Base-by-base conservation (phyloP, 2,797 vertebrate species). In the Ambastaia sidthimunki region DNA sequence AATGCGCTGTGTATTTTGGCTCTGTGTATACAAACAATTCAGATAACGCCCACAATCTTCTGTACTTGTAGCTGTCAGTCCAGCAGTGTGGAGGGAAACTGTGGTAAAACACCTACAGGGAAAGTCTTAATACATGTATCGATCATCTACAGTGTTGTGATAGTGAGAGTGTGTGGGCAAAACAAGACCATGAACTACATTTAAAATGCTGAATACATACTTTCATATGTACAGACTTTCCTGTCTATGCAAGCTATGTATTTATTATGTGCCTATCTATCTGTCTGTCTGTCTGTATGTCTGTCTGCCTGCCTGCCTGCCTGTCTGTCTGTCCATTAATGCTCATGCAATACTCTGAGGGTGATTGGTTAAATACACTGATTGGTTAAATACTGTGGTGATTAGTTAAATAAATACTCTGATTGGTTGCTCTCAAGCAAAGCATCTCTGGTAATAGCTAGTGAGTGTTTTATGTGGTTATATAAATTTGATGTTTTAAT, bases 21-120 rank as follows among this genome's bases (percentile, higher is more conserved):
- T 81, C 67, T 34, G 74, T 66, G 78, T 80, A 76, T 79, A 84
- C 82, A 86, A 86, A 86, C 85, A 84, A 71, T 80, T 63, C 25
- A 19, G 62, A 69, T 31, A 37, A 76, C 82, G 73, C 84, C 85
- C 77, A 86, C 80, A 55, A 71, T 47, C 77, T 70, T 4, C 59
- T 80, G 31, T 50, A 41, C n/a, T 12, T n/a, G 3, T 48, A 48
- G 66, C 41, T 76, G 34, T 66, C 72, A 74, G 82, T 84, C 70
- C 85, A 69, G 77, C 78, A 65, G 31, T 57, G 80, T 34, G 55
- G 80, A 50, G 68, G 77, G 78, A 77, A 83, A 82, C 75, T 21
- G 75, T 71, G 81, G 72, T 73, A 63, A 74, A 48, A 78, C 82
- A 82, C 85, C 74, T 75, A 84, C 0, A 48, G 68, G 82, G 82